Conservation (phyloP, 2,888 invertebrate genomes). For the Thymelicus acteon region DNA sequence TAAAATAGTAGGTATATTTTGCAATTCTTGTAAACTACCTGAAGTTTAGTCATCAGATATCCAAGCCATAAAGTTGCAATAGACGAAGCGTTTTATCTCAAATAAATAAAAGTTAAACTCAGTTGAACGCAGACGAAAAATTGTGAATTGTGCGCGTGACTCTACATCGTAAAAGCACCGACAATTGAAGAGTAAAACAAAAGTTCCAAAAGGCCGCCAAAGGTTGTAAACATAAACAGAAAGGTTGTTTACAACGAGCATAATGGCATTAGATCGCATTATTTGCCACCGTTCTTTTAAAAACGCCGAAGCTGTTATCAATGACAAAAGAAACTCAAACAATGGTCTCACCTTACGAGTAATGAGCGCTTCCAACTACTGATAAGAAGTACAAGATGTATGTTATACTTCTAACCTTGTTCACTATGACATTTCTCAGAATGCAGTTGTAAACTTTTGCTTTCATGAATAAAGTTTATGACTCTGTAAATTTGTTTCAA, state of each 20-base stretch:
- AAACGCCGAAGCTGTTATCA: slow-evolving; percentile 52
- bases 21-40: slow-evolving; percentile 14
- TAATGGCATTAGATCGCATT: slow-evolving; percentile 68
- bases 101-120: neutral
- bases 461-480: slow-evolving; percentile 21
- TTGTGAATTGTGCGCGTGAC: slow-evolving; percentile 12
- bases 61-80: slow-evolving; percentile 8
- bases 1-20: slow-evolving; percentile 11
- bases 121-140: neutral
- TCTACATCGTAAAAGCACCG: slow-evolving; percentile 54
- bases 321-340: slow-evolving; percentile 17
- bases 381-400: slow-evolving; percentile 19
- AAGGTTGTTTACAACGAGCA: slow-evolving; percentile 63
- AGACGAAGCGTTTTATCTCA: slow-evolving; percentile 3
- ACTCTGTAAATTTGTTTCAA: neutral
- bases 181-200: slow-evolving; percentile 54
- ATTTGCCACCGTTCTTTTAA: slow-evolving; percentile 72
- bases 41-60: slow-evolving; percentile 21
- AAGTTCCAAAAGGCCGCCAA: slow-evolving; percentile 52
- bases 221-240: slow-evolving; percentile 55
- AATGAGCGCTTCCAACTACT: slow-evolving; percentile 27
- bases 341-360: slow-evolving; percentile 18
- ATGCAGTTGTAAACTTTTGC: slow-evolving; percentile 8
- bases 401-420: slow-evolving; percentile 17
- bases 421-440: slow-evolving; percentile 34